Base-by-base conservation (phyloP, 2,113 vertebrate species). In the Saccopteryx leptura region DNA sequence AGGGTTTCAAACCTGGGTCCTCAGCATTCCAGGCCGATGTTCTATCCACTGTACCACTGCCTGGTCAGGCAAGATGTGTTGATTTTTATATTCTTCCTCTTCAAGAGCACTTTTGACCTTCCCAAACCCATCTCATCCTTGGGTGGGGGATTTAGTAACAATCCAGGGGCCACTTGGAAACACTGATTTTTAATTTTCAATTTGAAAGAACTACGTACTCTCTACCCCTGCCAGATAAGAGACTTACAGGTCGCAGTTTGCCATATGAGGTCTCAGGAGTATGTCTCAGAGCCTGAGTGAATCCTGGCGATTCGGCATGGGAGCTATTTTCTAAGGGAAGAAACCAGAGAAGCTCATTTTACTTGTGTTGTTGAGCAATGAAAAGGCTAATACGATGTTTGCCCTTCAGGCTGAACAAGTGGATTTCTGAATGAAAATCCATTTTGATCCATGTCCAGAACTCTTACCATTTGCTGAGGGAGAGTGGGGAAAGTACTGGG, bases 211-310 rank as follows among this genome's bases (percentile, higher is more conserved):
- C 56, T n/a, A 74, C 2, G 13, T 50, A 90, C 19, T 80, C 76
- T 76, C 18, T 28, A 60, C 82, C 9, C 0, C 28, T 56, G 7
- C 10, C 9, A 23, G 39, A 4, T 5, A 23, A 14, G 24, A 50
- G n/a, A 98, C 99, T 99, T 96, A 99, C 99, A 87, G 99, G 99
- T 92, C 99, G 98, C 92, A 99, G 98, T 98, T 99, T 99, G 90
- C 99, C 99, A 0, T 99, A 98, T 0, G 99, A 99, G 65, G 98
- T 98, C 74, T 99, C 99, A 0, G 98, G 98, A 89, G 99, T 98
- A 83, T 98, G 98, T 82, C 99, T 98, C 0, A 97, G 97, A 0
- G 98, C 99, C 94, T 99, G 99, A 3, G 99, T 98, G 97, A 99
- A 99, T 50, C 99, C 99, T 5, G 99, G 98, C 7, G 99, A 99